Evolutionary conservation across 2,797 vertebrate genomes (phyloP).

Genomic region (Pseudopleuronectes americanus): DNA sequence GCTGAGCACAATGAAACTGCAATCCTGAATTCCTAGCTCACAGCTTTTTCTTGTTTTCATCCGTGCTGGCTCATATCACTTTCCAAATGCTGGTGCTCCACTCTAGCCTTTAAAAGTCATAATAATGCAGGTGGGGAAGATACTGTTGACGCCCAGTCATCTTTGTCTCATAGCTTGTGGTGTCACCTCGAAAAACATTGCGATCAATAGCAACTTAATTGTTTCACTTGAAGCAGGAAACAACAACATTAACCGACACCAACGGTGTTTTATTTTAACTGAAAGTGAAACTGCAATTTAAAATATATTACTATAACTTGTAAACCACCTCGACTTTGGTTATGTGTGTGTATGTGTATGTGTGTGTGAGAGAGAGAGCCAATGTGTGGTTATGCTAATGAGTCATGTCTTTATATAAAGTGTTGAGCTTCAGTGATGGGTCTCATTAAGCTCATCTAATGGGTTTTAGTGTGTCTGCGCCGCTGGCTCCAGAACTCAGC

Average conservation of each 20-base stretch:
- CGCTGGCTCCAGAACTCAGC: constrained; percentile 48
- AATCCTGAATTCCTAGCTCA: constrained; percentile 29
- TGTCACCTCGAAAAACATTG: background rate
- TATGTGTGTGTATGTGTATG: constrained; percentile 8
- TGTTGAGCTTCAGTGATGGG: constrained; percentile 41
- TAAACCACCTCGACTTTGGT: constrained; percentile 20
- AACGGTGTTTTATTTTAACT: constrained; percentile 9
- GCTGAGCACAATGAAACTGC: constrained; percentile 19
- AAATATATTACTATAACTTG: constrained; percentile 24
- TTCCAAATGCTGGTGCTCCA: background rate
- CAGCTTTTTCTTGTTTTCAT: background rate
- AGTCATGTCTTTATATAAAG: constrained; percentile 51
- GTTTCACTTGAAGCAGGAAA: constrained; percentile 17
- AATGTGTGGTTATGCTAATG: constrained; percentile 28
- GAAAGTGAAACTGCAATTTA: constrained; percentile 36
- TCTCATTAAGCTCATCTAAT: constrained; percentile 68
- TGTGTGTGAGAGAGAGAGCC: too few relatives aligned
- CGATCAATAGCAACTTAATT: background rate
- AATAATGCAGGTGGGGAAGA: background rate
- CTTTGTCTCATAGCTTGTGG: background rate
- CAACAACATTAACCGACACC: constrained; percentile 1
- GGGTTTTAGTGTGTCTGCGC: constrained; percentile 50
- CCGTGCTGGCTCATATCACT: too few relatives aligned
- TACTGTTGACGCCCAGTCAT: background rate
- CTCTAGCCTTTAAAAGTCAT: background rate